A percentile compares a stretch with the other conserved stretches of the same genome.
Evolutionary conservation across 2,888 invertebrate genomes (phyloP).

Genomic region (Cephus nigrinus): DNA sequence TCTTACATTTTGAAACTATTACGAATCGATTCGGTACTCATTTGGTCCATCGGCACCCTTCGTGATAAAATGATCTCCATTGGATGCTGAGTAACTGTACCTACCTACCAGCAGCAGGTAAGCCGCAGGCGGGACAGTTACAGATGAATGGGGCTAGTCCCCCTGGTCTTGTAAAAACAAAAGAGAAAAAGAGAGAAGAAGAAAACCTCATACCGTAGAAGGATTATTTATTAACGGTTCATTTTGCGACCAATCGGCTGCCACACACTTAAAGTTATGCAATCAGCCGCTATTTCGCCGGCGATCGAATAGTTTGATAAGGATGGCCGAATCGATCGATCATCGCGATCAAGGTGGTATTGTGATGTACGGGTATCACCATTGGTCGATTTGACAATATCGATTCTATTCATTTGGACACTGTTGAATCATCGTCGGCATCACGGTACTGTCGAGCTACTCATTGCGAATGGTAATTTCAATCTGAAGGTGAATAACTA

Average conservation of each 20-base stretch:
- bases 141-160: constrained; percentile 7
- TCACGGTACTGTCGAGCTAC: not conserved
- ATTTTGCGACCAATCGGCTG: constrained; percentile 24
- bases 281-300: constrained; percentile 34
- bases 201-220: constrained; percentile 21
- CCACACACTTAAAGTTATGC: constrained; percentile 28
- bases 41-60: constrained; percentile 4
- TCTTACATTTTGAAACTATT: not conserved
- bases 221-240: constrained; percentile 24
- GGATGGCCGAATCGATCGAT: constrained; percentile 49
- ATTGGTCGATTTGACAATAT: not conserved
- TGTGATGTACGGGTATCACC: not conserved
- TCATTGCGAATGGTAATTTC: not conserved
- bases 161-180: not conserved
- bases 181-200: not conserved
- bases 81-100: constrained; percentile 3
- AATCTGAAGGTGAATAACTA: not conserved
- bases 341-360: constrained; percentile 33
- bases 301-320: constrained; percentile 49
- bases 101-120: not conserved
- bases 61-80: not conserved
- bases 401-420: not conserved
- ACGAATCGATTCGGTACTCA: constrained; percentile 2
- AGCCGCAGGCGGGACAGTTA: not conserved
- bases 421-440: not conserved